Percentiles rank a stretch among this genome's conserved stretches.
Conservation (phyloP, 2,113 vertebrate species). For the Corythornis madagascariensis region DNA sequence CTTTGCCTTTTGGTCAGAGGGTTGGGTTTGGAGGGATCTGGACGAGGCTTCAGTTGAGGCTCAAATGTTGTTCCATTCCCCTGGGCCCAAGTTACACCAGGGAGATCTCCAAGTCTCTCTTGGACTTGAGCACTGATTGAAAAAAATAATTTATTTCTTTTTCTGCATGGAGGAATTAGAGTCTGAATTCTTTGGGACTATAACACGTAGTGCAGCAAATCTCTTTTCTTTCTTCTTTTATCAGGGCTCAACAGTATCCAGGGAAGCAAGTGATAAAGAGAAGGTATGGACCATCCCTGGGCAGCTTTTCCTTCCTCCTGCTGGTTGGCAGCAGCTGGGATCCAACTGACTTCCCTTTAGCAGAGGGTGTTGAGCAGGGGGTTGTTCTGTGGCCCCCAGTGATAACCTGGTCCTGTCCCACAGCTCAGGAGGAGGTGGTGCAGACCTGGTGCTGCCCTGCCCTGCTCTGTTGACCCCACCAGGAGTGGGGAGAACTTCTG, state of each 20-base stretch:
- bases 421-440: not conserved
- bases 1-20: not conserved
- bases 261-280: conserved; percentile 96
- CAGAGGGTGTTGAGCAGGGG: not conserved
- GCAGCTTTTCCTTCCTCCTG: not conserved
- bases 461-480: not conserved
- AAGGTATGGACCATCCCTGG: conserved; percentile 77
- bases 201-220: not conserved
- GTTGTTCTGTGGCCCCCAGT: not conserved
- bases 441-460: not conserved
- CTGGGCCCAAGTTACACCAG: not conserved
- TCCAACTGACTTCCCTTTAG: not conserved
- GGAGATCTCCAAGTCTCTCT: not conserved
- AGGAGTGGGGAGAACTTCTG: not conserved
- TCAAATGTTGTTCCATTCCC: not conserved
- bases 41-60: not conserved
- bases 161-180: not conserved
- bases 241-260: conserved; percentile 92
- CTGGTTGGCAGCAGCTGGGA: not conserved
- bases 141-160: not conserved
- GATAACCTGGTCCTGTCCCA: not conserved
- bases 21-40: not conserved
- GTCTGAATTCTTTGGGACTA: not conserved
- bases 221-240: not conserved
- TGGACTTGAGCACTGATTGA: not conserved